Evolutionary conservation across 2,888 invertebrate species (phyloP), one percentile per base, ranked within the genome.

Genomic region (Diogma glabrata): DNA sequence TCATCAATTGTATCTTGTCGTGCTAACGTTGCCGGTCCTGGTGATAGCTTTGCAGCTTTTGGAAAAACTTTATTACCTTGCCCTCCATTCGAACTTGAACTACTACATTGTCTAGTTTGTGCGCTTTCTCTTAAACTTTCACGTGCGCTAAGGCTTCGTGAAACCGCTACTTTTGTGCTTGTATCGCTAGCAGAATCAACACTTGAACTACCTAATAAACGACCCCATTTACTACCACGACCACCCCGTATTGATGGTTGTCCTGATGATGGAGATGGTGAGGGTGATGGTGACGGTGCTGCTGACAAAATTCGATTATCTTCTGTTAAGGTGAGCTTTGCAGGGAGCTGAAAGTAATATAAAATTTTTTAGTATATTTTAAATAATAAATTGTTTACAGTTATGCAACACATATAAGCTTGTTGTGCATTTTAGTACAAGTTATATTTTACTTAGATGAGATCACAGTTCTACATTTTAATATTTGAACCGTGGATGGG

Each of bases 1-100:
- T 87, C 87, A 64, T 87, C 87, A 60, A 88, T 87, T 49, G 87
- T 86, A 63, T 87, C 87, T 64, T 84, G 84, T 30, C 84, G 74
- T 4, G 78, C 76, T 38, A 78, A 73, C 9, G 70, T 66, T 20
- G 70, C 69, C 55, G 71, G 69, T 46, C 73, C 71, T 2, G 76
- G 74, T 45, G 80, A 74, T 49, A 83, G 73, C 62, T 83, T 84
- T 57, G 80, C 80, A 22, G 82, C 69, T 66, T 84, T 84, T 2
- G 83, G 83, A 63, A 84, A 83, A 55, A 83, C 77, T 67, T 71
- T 68, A 70, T 70, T 69, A 62, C 69, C 70, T 68, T 69, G 69
- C 63, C 70, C 70, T 63, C 70, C 70, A 65, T 69, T 69, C 63
- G 69, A 68, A 65, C 69, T 69, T 59, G 68, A 68, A 63, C 67